Evolutionary conservation across 2,113 vertebrate genomes (phyloP).

Genomic region (Ginglymostoma cirratum): DNA sequence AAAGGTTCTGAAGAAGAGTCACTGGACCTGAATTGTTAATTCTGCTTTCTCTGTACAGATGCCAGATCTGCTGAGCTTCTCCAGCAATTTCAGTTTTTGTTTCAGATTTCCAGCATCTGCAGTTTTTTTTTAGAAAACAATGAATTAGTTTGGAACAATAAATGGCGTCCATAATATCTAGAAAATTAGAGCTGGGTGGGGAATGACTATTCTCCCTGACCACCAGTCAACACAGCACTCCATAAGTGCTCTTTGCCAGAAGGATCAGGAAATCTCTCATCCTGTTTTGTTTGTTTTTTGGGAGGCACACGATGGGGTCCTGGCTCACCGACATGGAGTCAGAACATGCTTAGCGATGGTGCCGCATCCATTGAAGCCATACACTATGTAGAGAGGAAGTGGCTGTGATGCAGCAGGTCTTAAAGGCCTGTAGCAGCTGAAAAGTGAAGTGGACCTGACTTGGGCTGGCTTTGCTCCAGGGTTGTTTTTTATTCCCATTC

Average conservation of each 20-base stretch:
- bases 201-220: neutral
- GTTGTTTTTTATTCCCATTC: neutral
- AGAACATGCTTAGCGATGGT: neutral
- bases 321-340: neutral
- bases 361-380: neutral
- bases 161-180: no score
- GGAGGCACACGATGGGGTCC: no score
- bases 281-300: neutral
- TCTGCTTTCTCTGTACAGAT: no score
- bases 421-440: neutral
- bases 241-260: neutral
- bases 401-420: neutral
- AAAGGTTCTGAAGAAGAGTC: no score
- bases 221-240: neutral
- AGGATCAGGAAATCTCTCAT: neutral
- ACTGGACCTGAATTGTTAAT: no score
- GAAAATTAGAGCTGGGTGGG: neutral
- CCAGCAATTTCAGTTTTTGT: no score
- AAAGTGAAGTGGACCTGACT: neutral
- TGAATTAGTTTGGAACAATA: no score
- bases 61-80: no score
- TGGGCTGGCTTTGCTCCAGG: neutral
- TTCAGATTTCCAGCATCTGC: no score
- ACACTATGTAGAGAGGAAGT: neutral
- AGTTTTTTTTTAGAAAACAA: no score